Percentiles rank a stretch among this genome's conserved stretches.
Evolutionary conservation across 2,888 invertebrate species (phyloP).

Genomic region (Trichopoda pennipes): DNA sequence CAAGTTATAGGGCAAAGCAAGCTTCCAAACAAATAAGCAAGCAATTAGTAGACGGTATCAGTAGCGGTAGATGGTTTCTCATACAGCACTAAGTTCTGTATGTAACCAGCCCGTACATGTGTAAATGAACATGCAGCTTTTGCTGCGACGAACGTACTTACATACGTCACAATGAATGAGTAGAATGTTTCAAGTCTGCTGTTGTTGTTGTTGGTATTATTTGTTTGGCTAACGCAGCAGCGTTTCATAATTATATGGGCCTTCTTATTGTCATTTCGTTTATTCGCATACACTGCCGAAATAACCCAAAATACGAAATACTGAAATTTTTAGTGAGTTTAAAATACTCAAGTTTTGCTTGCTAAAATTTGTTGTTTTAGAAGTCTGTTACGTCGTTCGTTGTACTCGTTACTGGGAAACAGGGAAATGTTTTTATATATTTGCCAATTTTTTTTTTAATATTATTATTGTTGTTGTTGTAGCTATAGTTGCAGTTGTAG

Average conservation of each 20-base stretch:
- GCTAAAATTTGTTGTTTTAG: constrained; percentile 43
- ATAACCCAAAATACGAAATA: constrained; percentile 26
- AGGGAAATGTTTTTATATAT: constrained; percentile 49
- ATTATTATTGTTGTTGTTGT: too few species aligned
- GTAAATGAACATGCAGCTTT: constrained; percentile 42
- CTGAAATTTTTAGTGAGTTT: constrained; percentile 40
- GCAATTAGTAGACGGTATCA: constrained; percentile 45
- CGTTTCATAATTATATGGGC: constrained; percentile 63
- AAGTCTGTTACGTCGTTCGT: constrained; percentile 49
- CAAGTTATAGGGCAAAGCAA: too few species aligned
- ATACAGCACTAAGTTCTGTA: constrained; percentile 33
- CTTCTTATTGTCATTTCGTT: constrained; percentile 60
- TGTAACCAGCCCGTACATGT: constrained; percentile 41
- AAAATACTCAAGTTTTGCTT: constrained; percentile 49
- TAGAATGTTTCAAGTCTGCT: constrained; percentile 10
- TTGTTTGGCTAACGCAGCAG: constrained; percentile 45
- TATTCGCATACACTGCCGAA: constrained; percentile 59
- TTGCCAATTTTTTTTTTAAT: constrained; percentile 29
- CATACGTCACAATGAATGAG: constrained; percentile 53
- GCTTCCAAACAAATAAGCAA: not conserved
- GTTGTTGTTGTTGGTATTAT: constrained; percentile 28
- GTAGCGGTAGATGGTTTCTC: constrained; percentile 57
- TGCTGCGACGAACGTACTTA: constrained; percentile 17
- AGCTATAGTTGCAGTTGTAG: constrained; percentile 4
- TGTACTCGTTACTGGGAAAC: constrained; percentile 46